Evolutionary conservation across 2,797 vertebrate genomes (phyloP).

Genomic region (Diceros bicornis): DNA sequence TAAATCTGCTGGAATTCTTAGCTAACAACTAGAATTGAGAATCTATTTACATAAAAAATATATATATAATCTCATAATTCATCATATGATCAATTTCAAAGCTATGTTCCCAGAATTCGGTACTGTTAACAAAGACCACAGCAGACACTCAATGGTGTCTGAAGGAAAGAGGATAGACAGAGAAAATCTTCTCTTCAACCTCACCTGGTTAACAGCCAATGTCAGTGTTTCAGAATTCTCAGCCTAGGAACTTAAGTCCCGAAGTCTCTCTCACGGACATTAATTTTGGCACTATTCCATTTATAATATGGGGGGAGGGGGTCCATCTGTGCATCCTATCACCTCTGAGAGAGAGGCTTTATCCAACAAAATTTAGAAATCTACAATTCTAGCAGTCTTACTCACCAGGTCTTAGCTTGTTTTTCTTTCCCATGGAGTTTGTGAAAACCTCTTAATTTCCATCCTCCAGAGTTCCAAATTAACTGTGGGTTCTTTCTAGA

Average conservation of each 20-base stretch:
- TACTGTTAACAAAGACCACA: neutral
- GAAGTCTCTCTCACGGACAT: neutral
- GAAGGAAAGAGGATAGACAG: neutral
- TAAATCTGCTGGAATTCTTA: constrained; percentile 52
- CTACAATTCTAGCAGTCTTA: neutral
- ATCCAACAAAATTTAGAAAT: neutral
- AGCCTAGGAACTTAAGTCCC: neutral
- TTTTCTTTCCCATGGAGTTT: neutral
- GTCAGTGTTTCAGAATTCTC: neutral
- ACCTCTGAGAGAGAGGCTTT: neutral
- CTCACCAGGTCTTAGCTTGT: neutral
- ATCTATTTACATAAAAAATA: constrained; percentile 51
- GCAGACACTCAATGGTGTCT: neutral
- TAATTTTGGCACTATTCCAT: neutral
- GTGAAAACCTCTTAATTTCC: neutral
- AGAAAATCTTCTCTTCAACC: neutral
- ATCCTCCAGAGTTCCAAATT: neutral
- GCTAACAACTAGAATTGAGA: constrained; percentile 54
- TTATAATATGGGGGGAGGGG: neutral
- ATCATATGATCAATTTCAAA: constrained; percentile 35
- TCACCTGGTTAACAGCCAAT: neutral
- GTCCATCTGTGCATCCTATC: neutral
- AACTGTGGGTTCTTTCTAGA: neutral
- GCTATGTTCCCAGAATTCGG: neutral
- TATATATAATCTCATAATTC: constrained; percentile 21